Evolutionary conservation across 2,797 vertebrate species (phyloP), one percentile per base, ranked within the genome.

Genomic region (Gymnothorax reevesii): DNA sequence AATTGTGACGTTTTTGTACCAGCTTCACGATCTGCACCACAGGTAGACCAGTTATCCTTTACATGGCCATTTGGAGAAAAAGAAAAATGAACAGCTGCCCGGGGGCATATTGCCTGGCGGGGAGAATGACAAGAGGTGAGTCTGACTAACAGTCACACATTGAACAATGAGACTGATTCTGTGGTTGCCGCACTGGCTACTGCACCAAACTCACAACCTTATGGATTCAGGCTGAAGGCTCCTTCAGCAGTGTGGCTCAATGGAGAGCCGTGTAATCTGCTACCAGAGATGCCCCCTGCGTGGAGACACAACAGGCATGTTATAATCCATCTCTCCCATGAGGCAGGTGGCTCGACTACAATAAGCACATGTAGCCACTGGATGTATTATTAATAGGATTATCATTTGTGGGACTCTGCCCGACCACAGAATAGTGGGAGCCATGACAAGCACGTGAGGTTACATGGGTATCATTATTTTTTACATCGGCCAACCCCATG

Each of bases 341-440:
- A 49, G 75, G 71, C 49, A 57, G 57, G 33, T 55, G 22, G 22
- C 25, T 83, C 49, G 69, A 83, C 82, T 89, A 54, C 27, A 83
- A 73, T 66, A 71, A 27, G 85, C 59, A 55, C 85, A 17, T 12
- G 73, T 10, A 17, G 75, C 52, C 84, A 86, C 66, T 60, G 59
- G 77, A 89, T 88, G 27, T 62, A 88, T 90, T 87, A 89, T 88
- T 90, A 80, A 87, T 87, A 22, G 60, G 59, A 52, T 85, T 77
- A 49, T 87, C 82, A 69, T 80, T 60, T 57, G 71, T n/a, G 33
- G 33, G 54, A 60, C 62, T 52, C 22, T 75, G 54, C 42, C 22
- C 27, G 25, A 84, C 55, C 17, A 13, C 33, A 12, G n/a, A 69
- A 71, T 54, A 52, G 10, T 71, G 83, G 22, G 20, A 9, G 62